These are phyloP conservation scores for Notodonta dromedarius DNA, from an alignment of 2,888 invertebrate genomes.

Conservation along the genomic window DNA sequence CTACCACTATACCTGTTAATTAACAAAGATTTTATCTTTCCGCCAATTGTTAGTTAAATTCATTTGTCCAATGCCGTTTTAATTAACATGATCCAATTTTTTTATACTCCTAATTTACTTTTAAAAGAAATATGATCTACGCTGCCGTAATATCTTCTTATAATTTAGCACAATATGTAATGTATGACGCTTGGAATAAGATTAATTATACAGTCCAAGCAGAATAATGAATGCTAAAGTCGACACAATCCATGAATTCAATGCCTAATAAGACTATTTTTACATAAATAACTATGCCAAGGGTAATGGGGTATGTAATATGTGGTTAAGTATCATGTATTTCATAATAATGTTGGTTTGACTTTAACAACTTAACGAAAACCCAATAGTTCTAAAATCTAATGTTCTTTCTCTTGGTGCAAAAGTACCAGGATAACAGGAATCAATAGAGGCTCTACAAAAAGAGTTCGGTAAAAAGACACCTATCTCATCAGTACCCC, in stretches of 20 bases:
- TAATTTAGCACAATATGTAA: too few relatives aligned
- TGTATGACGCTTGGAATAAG: background rate
- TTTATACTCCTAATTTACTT: too few relatives aligned
- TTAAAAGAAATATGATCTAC: too few relatives aligned
- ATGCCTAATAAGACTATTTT: background rate
- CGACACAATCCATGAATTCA: background rate
- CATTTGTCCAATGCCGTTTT: background rate
- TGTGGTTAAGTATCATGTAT: background rate
- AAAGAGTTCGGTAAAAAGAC: background rate
- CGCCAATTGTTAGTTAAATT: constrained; percentile 1
- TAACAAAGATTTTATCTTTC: background rate
- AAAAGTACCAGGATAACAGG: background rate
- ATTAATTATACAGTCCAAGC: background rate
- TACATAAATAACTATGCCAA: background rate
- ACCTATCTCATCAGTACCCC: background rate
- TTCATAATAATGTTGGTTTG: too few relatives aligned
- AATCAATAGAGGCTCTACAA: background rate
- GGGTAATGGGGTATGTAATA: background rate
- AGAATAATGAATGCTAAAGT: background rate
- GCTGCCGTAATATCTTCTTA: too few relatives aligned
- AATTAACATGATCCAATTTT: too few relatives aligned
- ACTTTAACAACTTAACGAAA: too few relatives aligned
- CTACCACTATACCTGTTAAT: background rate
- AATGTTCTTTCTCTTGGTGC: too few relatives aligned
- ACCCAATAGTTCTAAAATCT: too few relatives aligned